Evolutionary conservation across 2,113 vertebrate species (phyloP).

Genomic region (Lontra canadensis): DNA sequence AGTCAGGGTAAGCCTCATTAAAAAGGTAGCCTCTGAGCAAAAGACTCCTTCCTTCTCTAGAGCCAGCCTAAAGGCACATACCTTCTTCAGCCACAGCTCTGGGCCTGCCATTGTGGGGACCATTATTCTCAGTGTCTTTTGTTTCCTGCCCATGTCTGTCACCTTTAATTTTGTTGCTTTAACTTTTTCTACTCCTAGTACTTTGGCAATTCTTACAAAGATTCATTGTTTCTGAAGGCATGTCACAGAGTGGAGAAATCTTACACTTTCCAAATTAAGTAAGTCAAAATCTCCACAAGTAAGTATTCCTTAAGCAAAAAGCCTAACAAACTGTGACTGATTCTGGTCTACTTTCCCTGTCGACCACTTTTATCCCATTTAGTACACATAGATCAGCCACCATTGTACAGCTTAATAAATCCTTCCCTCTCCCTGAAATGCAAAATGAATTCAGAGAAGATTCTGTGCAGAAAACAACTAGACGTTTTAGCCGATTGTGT

Average conservation of each 20-base stretch:
- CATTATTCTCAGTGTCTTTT: constrained; percentile 1
- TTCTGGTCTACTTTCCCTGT: background rate
- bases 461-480: background rate
- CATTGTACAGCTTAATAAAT: background rate
- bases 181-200: background rate
- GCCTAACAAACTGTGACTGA: constrained; percentile 13
- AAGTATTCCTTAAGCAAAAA: constrained; percentile 8
- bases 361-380: background rate
- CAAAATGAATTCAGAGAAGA: background rate
- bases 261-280: constrained; percentile 8
- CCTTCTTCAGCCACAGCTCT: background rate
- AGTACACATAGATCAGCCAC: background rate
- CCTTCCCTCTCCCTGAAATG: background rate
- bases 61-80: background rate
- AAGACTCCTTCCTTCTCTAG: background rate
- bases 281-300: background rate
- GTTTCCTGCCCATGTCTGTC: background rate
- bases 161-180: background rate
- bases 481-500: background rate
- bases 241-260: background rate
- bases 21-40: background rate
- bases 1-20: background rate
- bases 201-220: background rate
- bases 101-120: background rate
- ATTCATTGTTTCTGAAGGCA: background rate